Evolutionary conservation across 1,140 invertebrate species (phyloP), one percentile per base, ranked within the genome.

Genomic region (Ostrea edulis): DNA sequence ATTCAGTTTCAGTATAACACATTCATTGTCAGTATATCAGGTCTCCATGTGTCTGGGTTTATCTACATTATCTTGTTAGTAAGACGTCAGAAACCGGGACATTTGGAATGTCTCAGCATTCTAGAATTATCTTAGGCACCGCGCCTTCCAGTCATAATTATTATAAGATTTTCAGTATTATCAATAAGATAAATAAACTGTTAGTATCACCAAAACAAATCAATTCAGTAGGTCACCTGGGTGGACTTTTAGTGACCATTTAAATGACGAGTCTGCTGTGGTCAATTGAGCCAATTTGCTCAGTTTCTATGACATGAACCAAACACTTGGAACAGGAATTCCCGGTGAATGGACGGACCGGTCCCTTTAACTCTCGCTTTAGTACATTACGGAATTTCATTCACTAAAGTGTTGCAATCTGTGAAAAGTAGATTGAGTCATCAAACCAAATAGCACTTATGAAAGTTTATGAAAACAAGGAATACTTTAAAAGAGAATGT

Each of bases 191-290:
- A 62, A 62, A 62, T 62, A 62, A 62, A 62, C 12, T 62, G 11
- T 77, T 77, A 35, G 7, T 35, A 77, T 77, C 68, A 77, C 68
- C 68, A 77, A 77, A 77, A 77, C 68, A 77, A 77, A 77, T 77
- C 68, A 77, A 22, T 77, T 77, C 25, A 35, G 5, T 77, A 44
- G 1, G 8, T 35, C 68, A 14, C 29, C 14, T 77, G 29, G 22
- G 68, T 62, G 25, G 22, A 29, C 14, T 22, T 77, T 29, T 77
- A 25, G 29, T 77, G 68, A 77, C 68, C 68, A 22, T 12, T 77
- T 44, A 77, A 35, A 35, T 25, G 68, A 77, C 2, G 68, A 9
- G 68, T 25, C 25, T 20, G 55, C 2, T 14, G 68, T 25, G 68
- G 68, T 71, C 25, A 35, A 8, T 25, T 77, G 17, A 77, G 68